Evolutionary conservation across 2,888 invertebrate species (phyloP), one percentile per base, ranked within the genome.

Genomic region (Orchesella flavescens): DNA sequence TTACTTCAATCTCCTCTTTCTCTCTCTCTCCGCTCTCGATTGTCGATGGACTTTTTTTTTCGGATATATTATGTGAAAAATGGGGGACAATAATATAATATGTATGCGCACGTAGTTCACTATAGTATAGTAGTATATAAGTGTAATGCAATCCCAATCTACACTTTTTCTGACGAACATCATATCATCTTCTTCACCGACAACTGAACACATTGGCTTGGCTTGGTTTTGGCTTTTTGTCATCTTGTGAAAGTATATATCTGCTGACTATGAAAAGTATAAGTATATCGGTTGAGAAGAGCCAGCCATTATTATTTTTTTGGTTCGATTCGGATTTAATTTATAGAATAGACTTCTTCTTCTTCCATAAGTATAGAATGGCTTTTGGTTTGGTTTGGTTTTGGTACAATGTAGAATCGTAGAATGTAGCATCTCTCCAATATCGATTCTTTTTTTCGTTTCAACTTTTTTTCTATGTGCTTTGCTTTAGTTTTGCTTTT

Each of bases 1-100:
- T 66, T 59, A 43, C 55, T 72, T 76, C 66, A 65, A 65, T 66
- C 23, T 65, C 65, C 53, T 72, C 55, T 72, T 49, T 80, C 71
- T 69, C 55, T 65, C 61, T 17, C n/a, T 34, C 72, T 53, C 69
- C 34, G 23, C 4, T 34, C 34, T n/a, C n/a, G n/a, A n/a, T n/a
- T n/a, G n/a, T 44, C 66, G 66, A 66, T 44, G 44, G 66, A 66
- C 12, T 17, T 19, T 43, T 17, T 19, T 43, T 66, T 66, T 66
- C 12, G 43, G 66, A 21, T 17, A 44, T 44, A 43, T 44, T 44
- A 55, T 65, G 34, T 65, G 65, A 71, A 71, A 75, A 59, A 69
- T n/a, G 49, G 63, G 78, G 78, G 69, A 61, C 57, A 69, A 53
- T 15, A 71, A 69, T 44, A 78, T 57, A 34, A 21, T 34, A 21